A percentile compares a stretch with the other conserved stretches of the same genome.
Conservation (phyloP, 1,140 invertebrate genomes). For the Eumeta japonica region DNA sequence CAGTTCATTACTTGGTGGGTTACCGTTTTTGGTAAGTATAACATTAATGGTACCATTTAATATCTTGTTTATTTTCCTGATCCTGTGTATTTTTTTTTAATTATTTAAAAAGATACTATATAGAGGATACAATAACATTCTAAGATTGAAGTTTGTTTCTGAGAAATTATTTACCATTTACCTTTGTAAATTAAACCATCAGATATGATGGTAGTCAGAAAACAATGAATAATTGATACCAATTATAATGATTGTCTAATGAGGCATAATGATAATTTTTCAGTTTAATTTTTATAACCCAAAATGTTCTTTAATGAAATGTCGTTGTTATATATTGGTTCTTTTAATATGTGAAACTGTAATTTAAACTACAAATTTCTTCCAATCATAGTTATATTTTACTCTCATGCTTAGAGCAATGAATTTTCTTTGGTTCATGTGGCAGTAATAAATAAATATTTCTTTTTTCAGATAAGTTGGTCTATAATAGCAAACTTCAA, state of each 20-base stretch:
- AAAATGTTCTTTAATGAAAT: background rate
- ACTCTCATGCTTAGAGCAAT: too few relatives aligned
- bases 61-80: too few relatives aligned
- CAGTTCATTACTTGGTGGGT: slow-evolving; percentile 27
- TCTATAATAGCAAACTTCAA: slow-evolving; percentile 24
- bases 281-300: too few relatives aligned
- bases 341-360: too few relatives aligned
- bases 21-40: slow-evolving; percentile 37
- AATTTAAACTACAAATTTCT: slow-evolving; percentile 2
- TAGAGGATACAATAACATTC: background rate
- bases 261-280: too few relatives aligned
- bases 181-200: background rate
- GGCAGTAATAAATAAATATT: too few relatives aligned
- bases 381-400: background rate
- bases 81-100: background rate
- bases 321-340: too few relatives aligned
- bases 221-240: too few relatives aligned
- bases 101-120: background rate
- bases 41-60: too few relatives aligned
- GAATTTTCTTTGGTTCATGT: too few relatives aligned
- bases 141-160: too few relatives aligned
- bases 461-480: slow-evolving; percentile 33
- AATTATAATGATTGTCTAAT: too few relatives aligned
- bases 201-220: background rate
- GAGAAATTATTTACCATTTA: background rate